Conservation (phyloP, 2,888 invertebrate species). For the Drosophila nigritarsus region DNA sequence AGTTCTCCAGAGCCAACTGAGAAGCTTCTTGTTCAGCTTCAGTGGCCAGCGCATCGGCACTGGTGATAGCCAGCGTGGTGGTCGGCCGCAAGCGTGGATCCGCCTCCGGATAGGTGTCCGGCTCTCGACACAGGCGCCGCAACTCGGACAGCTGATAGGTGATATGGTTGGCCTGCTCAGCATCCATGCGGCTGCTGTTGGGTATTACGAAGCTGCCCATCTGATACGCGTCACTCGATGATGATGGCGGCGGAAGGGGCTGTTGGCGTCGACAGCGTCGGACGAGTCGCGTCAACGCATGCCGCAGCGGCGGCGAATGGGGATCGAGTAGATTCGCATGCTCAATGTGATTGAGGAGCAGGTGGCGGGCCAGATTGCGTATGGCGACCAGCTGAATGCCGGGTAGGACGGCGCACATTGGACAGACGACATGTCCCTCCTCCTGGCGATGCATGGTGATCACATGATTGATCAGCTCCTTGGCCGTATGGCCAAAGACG, state of each 20-base stretch:
- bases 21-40: background rate
- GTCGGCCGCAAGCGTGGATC: slow-evolving; percentile 25
- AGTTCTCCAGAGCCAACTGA: background rate
- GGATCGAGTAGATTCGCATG: slow-evolving; percentile 71
- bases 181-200: slow-evolving; percentile 22
- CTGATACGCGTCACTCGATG: background rate
- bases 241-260: background rate
- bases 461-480: slow-evolving; percentile 67
- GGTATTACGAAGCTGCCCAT: slow-evolving; percentile 6
- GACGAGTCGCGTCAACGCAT: slow-evolving; percentile 31
- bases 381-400: slow-evolving; percentile 54
- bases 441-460: slow-evolving; percentile 42
- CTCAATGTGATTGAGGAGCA: slow-evolving; percentile 65
- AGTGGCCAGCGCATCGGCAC: slow-evolving; percentile 5
- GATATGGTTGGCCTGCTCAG: slow-evolving; percentile 44
- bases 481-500: slow-evolving; percentile 57
- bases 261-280: slow-evolving; percentile 52
- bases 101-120: slow-evolving; percentile 27
- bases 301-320: slow-evolving; percentile 47
- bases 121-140: slow-evolving; percentile 38
- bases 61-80: slow-evolving; percentile 26
- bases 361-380: slow-evolving; percentile 56
- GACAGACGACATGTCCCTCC: slow-evolving; percentile 64
- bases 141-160: slow-evolving; percentile 54
- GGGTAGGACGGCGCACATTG: slow-evolving; percentile 62